Evolutionary conservation across 2,797 vertebrate genomes (phyloP), one percentile per base, ranked within the genome.

Genomic region (Silurus aristotelis): DNA sequence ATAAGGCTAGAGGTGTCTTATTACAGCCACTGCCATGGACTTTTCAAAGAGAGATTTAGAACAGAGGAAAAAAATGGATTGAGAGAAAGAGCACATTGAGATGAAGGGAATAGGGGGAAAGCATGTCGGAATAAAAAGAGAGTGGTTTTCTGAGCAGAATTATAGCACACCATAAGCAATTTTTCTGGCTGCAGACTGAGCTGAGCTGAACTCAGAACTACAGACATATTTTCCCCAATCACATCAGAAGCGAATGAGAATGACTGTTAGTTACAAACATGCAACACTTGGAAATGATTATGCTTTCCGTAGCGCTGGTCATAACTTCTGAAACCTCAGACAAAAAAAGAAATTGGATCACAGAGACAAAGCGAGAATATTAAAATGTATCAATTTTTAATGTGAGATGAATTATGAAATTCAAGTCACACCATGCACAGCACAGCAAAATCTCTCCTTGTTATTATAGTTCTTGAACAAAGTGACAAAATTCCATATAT

Each of bases 371-470:
- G 73, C 13, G 60, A 84, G 82, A 88, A 87, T 88, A 83, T 83
- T 86, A 84, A 82, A 85, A 27, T 8, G 0, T 38, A 86, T 90
- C 2, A 12, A 87, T 89, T 88, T 87, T 89, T 89, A 52, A 89
- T 88, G 87, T 85, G 63, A 82, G 10, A 70, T 71, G 75, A 84
- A 46, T 84, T 84, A 84, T 89, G 87, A 89, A 76, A 84, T 67
- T 27, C 77, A 60, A 27, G 52, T 56, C 25, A 75, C 78, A 81
- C 71, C 46, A 68, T 63, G 80, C 56, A 22, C 82, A 81, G 84
- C 56, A 27, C 73, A 58, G 22, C 25, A 68, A 60, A 87, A 87
- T 73, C 68, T 77, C 43, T 46, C 22, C 56, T 66, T 3, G 6
- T 78, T 78, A 78, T 46, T 43, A 63, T 14, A 46, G 10, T 46